These are phyloP conservation scores for Mallotus villosus DNA, from an alignment of 2,797 vertebrate genomes.

Conservation along the genomic window DNA sequence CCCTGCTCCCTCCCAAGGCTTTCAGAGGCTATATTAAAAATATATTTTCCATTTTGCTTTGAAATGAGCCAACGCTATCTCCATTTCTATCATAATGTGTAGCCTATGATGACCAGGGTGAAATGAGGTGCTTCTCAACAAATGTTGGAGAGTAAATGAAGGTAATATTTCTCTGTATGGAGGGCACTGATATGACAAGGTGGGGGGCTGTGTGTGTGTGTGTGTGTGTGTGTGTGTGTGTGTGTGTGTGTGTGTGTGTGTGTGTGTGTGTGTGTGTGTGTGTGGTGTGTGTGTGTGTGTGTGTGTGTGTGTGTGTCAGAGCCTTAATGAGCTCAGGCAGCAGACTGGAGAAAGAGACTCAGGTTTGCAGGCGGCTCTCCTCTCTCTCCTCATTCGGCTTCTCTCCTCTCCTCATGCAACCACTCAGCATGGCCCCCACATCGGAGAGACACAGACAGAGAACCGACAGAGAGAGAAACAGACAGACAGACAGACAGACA, in stretches of 20 bases:
- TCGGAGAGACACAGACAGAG: neutral
- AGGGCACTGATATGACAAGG: neutral
- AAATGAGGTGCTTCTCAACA: constrained; percentile 39
- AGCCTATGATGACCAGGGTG: constrained; percentile 30
- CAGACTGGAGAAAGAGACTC: too few species aligned
- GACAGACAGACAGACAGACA: neutral
- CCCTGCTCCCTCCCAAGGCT: neutral
- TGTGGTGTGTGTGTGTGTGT: constrained; percentile 1
- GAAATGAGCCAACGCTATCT: constrained; percentile 41
- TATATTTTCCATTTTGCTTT: constrained; percentile 9
- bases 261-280: constrained; percentile 6
- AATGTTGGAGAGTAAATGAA: constrained; percentile 39
- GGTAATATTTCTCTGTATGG: constrained; percentile 38
- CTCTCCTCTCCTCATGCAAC: too few species aligned
- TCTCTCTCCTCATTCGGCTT: too few species aligned
- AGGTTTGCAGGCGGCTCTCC: neutral
- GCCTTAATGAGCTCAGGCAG: constrained; percentile 21
- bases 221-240: constrained; percentile 10
- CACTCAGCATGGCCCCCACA: too few species aligned
- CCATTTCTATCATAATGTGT: constrained; percentile 38
- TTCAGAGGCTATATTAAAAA: neutral
- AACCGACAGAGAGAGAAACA: neutral
- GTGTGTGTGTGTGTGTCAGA: constrained; percentile 27
- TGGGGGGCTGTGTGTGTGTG: neutral
- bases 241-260: constrained; percentile 18